These are phyloP conservation scores for Theretra japonica DNA, from an alignment of 2,888 invertebrate species.

Conservation along the genomic window DNA sequence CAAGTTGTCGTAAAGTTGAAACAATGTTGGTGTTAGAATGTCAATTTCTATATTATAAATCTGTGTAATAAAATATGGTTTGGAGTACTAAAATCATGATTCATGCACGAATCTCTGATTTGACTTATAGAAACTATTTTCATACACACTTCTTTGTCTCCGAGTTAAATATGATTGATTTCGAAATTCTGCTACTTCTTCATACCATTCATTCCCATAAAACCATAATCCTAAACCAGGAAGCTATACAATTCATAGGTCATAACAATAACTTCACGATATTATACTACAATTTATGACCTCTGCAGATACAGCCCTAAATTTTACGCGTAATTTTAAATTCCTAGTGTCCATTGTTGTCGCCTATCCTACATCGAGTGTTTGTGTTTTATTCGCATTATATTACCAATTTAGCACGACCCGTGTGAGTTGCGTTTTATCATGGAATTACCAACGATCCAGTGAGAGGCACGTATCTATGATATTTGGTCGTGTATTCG, in stretches of 20 bases:
- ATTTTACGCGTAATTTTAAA: slow-evolving; percentile 76
- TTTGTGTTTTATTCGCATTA: slow-evolving; percentile 63
- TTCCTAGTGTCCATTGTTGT: slow-evolving; percentile 75
- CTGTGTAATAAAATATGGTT: too few species aligned
- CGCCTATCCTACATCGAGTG: slow-evolving; percentile 72
- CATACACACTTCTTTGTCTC: too few species aligned
- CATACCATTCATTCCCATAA: too few species aligned
- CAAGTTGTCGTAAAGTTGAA: not conserved
- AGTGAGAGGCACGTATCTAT: slow-evolving; percentile 40
- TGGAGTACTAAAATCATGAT: too few species aligned
- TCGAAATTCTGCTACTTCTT: too few species aligned
- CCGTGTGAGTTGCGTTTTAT: slow-evolving; percentile 36
- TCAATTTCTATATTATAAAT: too few species aligned
- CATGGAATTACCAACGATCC: slow-evolving; percentile 25
- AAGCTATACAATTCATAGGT: too few species aligned
- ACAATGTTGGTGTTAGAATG: not conserved
- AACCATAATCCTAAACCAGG: too few species aligned
- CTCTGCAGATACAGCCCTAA: slow-evolving; percentile 54
- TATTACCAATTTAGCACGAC: slow-evolving; percentile 48
- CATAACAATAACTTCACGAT: not conserved
- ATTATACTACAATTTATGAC: not conserved
- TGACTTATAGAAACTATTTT: too few species aligned
- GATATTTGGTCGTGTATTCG: slow-evolving; percentile 48
- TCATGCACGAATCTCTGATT: too few species aligned
- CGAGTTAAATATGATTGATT: too few species aligned